A percentile compares a stretch with the other conserved stretches of the same genome.
These are phyloP conservation scores for Crematogaster levior DNA, from an alignment of 2,888 invertebrate genomes.

Conservation along the genomic window DNA sequence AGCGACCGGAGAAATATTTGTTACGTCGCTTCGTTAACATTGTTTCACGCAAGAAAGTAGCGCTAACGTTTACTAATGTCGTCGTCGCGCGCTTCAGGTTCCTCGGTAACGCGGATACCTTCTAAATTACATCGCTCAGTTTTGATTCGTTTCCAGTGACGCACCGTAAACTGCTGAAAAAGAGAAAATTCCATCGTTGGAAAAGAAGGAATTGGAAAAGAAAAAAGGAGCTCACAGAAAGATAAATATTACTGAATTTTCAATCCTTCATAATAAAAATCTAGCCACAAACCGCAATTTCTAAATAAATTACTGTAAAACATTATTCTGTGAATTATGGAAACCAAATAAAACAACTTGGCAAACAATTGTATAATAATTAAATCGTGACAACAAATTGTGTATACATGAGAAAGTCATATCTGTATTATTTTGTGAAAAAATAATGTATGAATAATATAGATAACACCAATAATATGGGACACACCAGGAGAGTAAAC, in stretches of 20 bases:
- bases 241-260: neutral
- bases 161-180: neutral
- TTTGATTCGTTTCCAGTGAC: conserved; percentile 55
- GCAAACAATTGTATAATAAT: neutral
- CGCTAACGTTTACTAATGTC: conserved; percentile 17
- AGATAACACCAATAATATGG: too few relatives aligned
- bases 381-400: neutral
- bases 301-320: neutral
- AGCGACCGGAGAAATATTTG: conserved; percentile 28
- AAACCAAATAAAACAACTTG: neutral
- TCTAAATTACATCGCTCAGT: conserved; percentile 56
- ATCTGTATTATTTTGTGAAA: neutral
- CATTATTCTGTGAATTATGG: neutral
- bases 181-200: conserved; percentile 45
- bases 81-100: neutral
- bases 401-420: neutral
- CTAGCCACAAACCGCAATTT: neutral
- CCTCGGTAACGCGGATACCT: conserved; percentile 47
- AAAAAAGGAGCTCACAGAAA: conserved; percentile 57
- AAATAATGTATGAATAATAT: neutral
- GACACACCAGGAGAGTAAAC: too few relatives aligned
- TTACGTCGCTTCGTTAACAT: conserved; percentile 41
- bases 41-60: conserved; percentile 41
- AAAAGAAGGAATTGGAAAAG: conserved; percentile 35
- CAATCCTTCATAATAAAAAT: neutral